Conservation (phyloP, 2,888 invertebrate species). For the Trichopria drosophilae region DNA sequence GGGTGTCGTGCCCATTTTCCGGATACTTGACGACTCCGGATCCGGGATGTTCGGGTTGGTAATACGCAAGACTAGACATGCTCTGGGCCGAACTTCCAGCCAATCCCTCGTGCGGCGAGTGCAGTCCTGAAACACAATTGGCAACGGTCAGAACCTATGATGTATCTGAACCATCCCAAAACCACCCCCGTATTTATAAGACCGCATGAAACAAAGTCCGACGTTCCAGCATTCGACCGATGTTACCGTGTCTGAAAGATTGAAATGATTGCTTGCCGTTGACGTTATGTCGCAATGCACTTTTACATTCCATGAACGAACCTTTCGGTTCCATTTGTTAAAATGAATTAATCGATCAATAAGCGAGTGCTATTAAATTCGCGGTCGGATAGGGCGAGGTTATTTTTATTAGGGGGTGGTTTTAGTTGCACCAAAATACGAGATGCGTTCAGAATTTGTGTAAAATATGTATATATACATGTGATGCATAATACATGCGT, state of each 20-base stretch:
- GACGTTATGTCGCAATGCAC: slow-evolving; percentile 24
- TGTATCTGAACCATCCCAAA: slow-evolving; percentile 38
- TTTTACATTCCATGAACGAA: too few relatives aligned
- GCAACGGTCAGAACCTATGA: slow-evolving; percentile 22
- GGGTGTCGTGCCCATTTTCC: slow-evolving; percentile 86
- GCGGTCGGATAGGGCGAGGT: slow-evolving; percentile 25
- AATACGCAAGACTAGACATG: slow-evolving; percentile 61
- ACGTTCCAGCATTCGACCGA: not conserved
- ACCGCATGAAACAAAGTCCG: not conserved
- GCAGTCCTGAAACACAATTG: slow-evolving; percentile 57
- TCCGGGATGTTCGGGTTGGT: slow-evolving; percentile 62
- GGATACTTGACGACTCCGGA: slow-evolving; percentile 69
- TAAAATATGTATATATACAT: slow-evolving; percentile 26
- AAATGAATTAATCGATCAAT: too few relatives aligned
- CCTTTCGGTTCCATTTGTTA: too few relatives aligned
- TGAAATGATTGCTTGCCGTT: slow-evolving; percentile 26
- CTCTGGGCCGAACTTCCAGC: slow-evolving; percentile 62
- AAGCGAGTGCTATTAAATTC: too few relatives aligned
- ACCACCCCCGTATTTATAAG: slow-evolving; percentile 41
- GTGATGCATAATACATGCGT: slow-evolving; percentile 35
- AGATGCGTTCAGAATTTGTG: slow-evolving; percentile 30
- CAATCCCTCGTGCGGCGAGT: slow-evolving; percentile 61
- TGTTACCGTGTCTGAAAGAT: slow-evolving; percentile 13
- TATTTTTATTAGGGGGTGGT: slow-evolving; percentile 47
- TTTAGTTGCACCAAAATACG: slow-evolving; percentile 41